Percentiles rank a stretch among this genome's conserved stretches.
phyloP scores from a whole-genome alignment of 2,888 invertebrate genomes.

The Acronicta psi region DNA sequence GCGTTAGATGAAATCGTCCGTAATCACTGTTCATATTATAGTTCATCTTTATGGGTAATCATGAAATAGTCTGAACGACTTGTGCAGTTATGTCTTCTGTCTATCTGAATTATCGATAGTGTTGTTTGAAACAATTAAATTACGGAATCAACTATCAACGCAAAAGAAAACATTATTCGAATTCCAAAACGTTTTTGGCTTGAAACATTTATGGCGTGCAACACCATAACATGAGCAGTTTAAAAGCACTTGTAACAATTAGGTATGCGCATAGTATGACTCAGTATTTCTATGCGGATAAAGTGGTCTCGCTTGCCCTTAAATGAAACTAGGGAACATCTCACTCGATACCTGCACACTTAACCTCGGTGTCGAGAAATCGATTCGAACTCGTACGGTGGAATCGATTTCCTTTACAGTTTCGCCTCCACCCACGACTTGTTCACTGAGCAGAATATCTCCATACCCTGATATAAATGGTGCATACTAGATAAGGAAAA shows the following conservation, averaged over 20 bases:
- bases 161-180: constrained; percentile 15
- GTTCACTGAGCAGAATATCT: constrained; percentile 64
- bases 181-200: constrained; percentile 24
- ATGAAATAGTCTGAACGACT: too few species aligned
- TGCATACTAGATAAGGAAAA: constrained; percentile 48
- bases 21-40: constrained; percentile 14
- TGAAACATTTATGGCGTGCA: constrained; percentile 34
- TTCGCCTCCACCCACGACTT: constrained; percentile 78
- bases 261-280: constrained; percentile 48
- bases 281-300: constrained; percentile 39
- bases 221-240: constrained; percentile 30
- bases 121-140: constrained; percentile 4
- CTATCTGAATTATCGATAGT: too few species aligned
- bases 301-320: constrained; percentile 48
- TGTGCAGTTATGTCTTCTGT: too few species aligned
- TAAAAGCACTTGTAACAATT: constrained; percentile 48
- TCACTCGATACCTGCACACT: constrained; percentile 78
- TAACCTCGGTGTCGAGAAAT: constrained; percentile 80
- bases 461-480: constrained; percentile 66
- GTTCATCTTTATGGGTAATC: too few species aligned
- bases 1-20: constrained; percentile 23
- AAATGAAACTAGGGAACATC: constrained; percentile 69
- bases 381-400: constrained; percentile 73
- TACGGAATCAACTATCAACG: constrained; percentile 6
- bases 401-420: constrained; percentile 80